These are phyloP conservation scores for Aphelinus certus DNA, from an alignment of 1,140 invertebrate species.

Conservation along the genomic window DNA sequence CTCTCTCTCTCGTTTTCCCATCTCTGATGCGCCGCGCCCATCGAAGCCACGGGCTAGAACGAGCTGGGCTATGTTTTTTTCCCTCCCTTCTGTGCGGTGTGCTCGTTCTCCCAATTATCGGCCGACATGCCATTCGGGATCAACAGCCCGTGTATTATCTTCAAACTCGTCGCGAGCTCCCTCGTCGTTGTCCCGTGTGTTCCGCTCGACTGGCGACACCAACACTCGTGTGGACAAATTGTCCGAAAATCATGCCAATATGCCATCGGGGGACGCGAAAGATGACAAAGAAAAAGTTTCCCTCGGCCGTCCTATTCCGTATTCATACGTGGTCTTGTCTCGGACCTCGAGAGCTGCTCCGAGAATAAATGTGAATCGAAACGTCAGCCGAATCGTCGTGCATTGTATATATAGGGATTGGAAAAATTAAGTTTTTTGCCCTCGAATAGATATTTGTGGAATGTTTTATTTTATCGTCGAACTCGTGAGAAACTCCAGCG, in stretches of 20 bases:
- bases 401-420: too few species aligned
- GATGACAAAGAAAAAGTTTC: background rate
- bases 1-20: too few species aligned
- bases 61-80: slow-evolving; percentile 5
- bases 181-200: background rate
- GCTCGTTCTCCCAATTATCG: slow-evolving; percentile 34
- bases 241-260: slow-evolving; percentile 29
- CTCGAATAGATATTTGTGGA: too few species aligned
- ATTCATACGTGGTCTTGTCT: too few species aligned
- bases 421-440: too few species aligned
- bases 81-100: background rate
- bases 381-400: too few species aligned
- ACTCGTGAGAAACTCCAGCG: too few species aligned
- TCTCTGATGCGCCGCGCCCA: background rate
- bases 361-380: too few species aligned
- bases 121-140: slow-evolving; percentile 30
- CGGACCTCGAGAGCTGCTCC: too few species aligned
- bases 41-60: background rate
- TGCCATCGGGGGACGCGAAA: background rate
- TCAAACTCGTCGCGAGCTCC: slow-evolving; percentile 15
- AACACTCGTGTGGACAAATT: slow-evolving; percentile 24
- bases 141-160: slow-evolving; percentile 37
- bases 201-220: background rate
- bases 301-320: background rate
- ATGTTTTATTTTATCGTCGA: too few species aligned